These are phyloP conservation scores for Suillia variegata DNA, from an alignment of 2,888 invertebrate genomes.

Conservation along the genomic window DNA sequence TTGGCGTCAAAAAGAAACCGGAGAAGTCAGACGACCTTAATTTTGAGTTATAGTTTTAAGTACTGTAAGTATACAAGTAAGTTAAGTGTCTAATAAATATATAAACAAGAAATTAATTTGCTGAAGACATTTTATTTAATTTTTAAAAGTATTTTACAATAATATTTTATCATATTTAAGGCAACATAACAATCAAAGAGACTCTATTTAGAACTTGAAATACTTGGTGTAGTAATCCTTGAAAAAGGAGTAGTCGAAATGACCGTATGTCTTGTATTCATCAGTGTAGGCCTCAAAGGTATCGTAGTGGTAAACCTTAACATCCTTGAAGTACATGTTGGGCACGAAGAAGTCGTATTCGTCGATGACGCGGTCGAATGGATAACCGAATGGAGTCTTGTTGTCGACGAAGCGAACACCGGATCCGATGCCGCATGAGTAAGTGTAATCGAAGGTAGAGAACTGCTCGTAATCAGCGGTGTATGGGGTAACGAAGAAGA, in stretches of 20 bases:
- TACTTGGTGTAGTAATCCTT: conserved; percentile 43
- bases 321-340: conserved; percentile 72
- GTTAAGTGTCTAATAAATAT: neutral
- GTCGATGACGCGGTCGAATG: conserved; percentile 73
- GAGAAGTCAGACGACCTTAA: conserved; percentile 5
- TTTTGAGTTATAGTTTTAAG: neutral
- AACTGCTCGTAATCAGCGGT: conserved; percentile 46
- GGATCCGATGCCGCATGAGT: conserved; percentile 65
- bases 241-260: conserved; percentile 48
- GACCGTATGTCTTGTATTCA: conserved; percentile 44
- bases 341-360: conserved; percentile 68
- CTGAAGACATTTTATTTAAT: no score
- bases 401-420: conserved; percentile 66
- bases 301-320: conserved; percentile 69
- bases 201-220: conserved; percentile 33
- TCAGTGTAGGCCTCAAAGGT: conserved; percentile 52
- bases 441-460: conserved; percentile 61
- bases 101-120: neutral
- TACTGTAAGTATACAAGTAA: neutral
- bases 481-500: conserved; percentile 67
- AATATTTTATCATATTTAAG: neutral
- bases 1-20: conserved; percentile 50
- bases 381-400: conserved; percentile 73
- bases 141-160: no score
- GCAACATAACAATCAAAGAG: neutral